Percentiles rank a stretch among this genome's conserved stretches.
Conservation (phyloP, 2,113 vertebrate species). For the Argyrosomus japonicus region DNA sequence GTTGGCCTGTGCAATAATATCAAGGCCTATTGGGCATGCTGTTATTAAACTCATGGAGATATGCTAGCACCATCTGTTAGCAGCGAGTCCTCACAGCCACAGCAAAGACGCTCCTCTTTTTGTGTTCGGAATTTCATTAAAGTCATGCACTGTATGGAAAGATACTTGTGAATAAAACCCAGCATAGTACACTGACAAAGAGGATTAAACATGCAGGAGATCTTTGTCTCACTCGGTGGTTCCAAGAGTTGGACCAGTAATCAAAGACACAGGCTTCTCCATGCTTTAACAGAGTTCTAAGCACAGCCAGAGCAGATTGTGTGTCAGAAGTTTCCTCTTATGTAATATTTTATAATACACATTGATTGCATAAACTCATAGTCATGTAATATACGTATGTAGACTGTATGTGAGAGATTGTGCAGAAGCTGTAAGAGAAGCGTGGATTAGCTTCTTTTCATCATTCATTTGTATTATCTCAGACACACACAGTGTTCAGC, state of each 20-base stretch:
- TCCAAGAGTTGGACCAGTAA: conserved; percentile 7
- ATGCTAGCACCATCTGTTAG: background rate
- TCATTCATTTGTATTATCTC: conserved; percentile 2
- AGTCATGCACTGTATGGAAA: conserved; percentile 9
- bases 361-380: background rate
- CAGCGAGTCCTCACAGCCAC: background rate
- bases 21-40: background rate
- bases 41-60: background rate
- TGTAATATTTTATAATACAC: conserved; percentile 8
- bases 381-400: conserved; percentile 15
- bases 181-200: conserved; percentile 11
- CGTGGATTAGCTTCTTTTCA: background rate
- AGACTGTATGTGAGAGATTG: background rate
- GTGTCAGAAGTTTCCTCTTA: conserved; percentile 8
- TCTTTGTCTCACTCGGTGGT: background rate
- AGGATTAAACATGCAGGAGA: conserved; percentile 33
- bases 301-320: background rate
- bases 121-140: background rate
- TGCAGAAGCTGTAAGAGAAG: background rate
- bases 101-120: background rate
- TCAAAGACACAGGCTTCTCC: conserved; percentile 19
- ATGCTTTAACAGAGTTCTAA: conserved; percentile 9
- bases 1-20: conserved; percentile 7
- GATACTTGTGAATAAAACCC: conserved; percentile 19
- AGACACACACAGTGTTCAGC: background rate